Conservation (phyloP, 2,797 vertebrate genomes). For the Sebastes dallii region DNA sequence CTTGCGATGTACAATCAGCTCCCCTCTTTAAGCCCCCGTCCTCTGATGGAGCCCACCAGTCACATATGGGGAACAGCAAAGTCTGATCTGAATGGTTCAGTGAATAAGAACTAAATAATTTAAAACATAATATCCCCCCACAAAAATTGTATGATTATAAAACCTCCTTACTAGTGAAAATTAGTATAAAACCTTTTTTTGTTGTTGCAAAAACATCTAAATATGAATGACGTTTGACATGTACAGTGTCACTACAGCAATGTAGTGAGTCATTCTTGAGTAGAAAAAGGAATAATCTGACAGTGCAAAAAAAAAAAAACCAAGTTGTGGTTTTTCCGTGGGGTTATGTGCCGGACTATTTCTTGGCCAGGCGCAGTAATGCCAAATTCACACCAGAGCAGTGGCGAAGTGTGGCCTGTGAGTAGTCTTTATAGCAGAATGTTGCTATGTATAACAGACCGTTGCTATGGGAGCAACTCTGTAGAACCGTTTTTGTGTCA, state of each 20-base stretch:
- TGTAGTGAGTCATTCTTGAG: background rate
- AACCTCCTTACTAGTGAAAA: background rate
- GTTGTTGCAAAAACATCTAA: background rate
- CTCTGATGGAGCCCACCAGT: slow-evolving; percentile 7
- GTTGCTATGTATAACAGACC: too few species aligned
- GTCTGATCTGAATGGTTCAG: background rate
- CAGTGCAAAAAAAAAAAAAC: background rate
- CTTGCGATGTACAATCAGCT: slow-evolving; percentile 93
- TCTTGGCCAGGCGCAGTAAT: too few species aligned
- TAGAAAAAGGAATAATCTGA: background rate
- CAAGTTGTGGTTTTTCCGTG: too few species aligned
- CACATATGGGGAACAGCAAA: slow-evolving; percentile 21
- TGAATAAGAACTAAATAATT: background rate
- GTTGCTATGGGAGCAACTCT: too few species aligned
- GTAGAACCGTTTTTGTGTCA: too few species aligned
- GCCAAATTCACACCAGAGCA: too few species aligned
- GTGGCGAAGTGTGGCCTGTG: too few species aligned
- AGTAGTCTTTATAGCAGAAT: too few species aligned
- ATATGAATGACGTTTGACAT: background rate
- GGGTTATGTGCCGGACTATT: too few species aligned
- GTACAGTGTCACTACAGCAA: background rate
- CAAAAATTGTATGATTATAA: background rate
- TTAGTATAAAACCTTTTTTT: background rate
- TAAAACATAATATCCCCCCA: background rate
- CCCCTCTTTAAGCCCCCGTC: slow-evolving; percentile 46